These are phyloP conservation scores for Diachasma alloeum DNA, from an alignment of 1,140 invertebrate species.

Conservation along the genomic window DNA sequence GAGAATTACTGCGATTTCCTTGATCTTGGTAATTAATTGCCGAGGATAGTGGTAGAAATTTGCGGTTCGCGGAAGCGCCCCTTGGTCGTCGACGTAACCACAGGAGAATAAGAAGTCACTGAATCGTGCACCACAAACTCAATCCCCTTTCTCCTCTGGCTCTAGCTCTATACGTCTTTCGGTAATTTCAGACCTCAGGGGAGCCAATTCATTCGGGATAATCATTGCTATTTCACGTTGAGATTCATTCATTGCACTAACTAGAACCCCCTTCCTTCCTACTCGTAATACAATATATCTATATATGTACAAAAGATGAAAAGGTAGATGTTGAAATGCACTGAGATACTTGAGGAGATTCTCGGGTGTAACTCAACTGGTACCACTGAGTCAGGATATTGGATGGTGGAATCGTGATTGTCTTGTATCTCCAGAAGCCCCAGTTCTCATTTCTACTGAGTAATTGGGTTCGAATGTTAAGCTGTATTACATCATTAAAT, in stretches of 20 bases:
- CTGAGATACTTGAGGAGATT: background rate
- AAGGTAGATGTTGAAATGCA: background rate
- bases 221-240: conserved; percentile 21
- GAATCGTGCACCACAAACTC: background rate
- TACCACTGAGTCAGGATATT: conserved; percentile 16
- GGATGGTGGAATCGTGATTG: conserved; percentile 10
- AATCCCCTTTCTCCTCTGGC: conserved; percentile 2
- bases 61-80: background rate
- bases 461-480: conserved; percentile 14
- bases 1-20: background rate
- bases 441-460: conserved; percentile 16
- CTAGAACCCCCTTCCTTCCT: background rate
- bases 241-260: background rate
- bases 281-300: background rate
- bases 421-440: background rate
- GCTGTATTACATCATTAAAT: conserved; percentile 1
- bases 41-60: background rate
- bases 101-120: background rate
- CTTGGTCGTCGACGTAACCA: background rate
- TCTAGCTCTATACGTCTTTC: background rate
- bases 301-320: background rate
- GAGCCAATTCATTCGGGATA: conserved; percentile 13
- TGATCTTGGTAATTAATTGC: background rate
- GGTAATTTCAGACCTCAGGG: background rate
- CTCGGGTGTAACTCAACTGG: background rate